Conservation (phyloP, 2,797 vertebrate genomes). For the Sebastes iracundus region DNA sequence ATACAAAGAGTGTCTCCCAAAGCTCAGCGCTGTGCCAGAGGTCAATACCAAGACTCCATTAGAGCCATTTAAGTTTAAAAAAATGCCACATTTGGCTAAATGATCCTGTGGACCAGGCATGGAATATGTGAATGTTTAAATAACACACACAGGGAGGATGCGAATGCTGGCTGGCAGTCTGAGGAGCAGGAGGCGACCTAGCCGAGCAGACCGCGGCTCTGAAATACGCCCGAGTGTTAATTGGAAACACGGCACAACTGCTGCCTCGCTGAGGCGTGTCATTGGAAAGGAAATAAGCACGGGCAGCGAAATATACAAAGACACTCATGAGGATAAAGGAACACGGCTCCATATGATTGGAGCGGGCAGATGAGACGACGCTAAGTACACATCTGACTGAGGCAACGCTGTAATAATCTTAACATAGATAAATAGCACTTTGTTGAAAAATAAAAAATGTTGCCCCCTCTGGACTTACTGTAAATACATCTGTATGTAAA, state of each 20-base stretch:
- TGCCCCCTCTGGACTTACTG: neutral
- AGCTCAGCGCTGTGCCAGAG: constrained; percentile 46
- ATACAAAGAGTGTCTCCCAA: constrained; percentile 63
- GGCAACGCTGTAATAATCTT: constrained; percentile 18
- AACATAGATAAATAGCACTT: constrained; percentile 46
- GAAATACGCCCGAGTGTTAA: constrained; percentile 73
- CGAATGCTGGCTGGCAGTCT: constrained; percentile 29
- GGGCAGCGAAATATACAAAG: constrained; percentile 64
- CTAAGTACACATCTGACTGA: constrained; percentile 54
- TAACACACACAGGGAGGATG: constrained; percentile 21
- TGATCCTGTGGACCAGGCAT: constrained; percentile 17
- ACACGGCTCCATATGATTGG: constrained; percentile 26
- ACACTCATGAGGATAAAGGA: constrained; percentile 52
- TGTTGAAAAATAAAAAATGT: constrained; percentile 7
- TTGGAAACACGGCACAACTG: constrained; percentile 70
- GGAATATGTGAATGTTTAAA: constrained; percentile 56
- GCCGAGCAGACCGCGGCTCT: constrained; percentile 34
- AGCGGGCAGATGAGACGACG: constrained; percentile 41
- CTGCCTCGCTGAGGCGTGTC: constrained; percentile 66
- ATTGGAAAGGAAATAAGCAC: constrained; percentile 70
- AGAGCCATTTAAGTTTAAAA: constrained; percentile 61
- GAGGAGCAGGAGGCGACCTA: constrained; percentile 19
- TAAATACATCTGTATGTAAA: neutral
- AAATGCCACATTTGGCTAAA: constrained; percentile 55
- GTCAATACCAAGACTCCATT: constrained; percentile 68